phyloP scores from a whole-genome alignment of 1,140 invertebrate genomes.

The Chironomus striatipennis region DNA sequence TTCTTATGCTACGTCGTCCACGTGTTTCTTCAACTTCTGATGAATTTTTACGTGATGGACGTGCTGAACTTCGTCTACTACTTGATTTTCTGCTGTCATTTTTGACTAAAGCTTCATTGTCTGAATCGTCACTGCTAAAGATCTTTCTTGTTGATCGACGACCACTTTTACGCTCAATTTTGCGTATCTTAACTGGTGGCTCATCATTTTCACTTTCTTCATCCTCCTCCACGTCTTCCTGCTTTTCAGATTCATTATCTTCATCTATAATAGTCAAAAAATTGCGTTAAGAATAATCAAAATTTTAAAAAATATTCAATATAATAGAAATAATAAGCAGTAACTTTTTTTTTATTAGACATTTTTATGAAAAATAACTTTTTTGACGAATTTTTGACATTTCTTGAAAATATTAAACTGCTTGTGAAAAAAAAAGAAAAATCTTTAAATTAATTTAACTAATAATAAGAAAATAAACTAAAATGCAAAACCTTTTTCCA shows the following conservation, averaged over 20 bases:
- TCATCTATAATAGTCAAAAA: slow-evolving; percentile 26
- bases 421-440: too few relatives aligned
- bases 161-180: background rate
- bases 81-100: slow-evolving; percentile 35
- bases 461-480: background rate
- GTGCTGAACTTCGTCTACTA: slow-evolving; percentile 37
- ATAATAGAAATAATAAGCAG: too few relatives aligned
- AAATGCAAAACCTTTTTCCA: background rate
- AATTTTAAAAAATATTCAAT: background rate
- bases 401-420: too few relatives aligned
- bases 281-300: background rate
- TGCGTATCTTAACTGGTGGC: slow-evolving; percentile 22
- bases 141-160: slow-evolving; percentile 32
- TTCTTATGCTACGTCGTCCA: slow-evolving; percentile 33
- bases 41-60: slow-evolving; percentile 32
- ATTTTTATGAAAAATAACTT: too few relatives aligned
- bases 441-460: background rate
- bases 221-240: slow-evolving; percentile 30
- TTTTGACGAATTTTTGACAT: too few relatives aligned
- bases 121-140: slow-evolving; percentile 36
- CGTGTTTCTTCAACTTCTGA: slow-evolving; percentile 35
- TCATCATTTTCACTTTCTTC: slow-evolving; percentile 27
- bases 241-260: slow-evolving; percentile 31
- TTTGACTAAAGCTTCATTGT: background rate
- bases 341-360: too few relatives aligned